Evolutionary conservation across 92 coral and sea anemone species (phyloP), one percentile per base, ranked within the genome.

Genomic region (Epizoanthus stellaris): DNA sequence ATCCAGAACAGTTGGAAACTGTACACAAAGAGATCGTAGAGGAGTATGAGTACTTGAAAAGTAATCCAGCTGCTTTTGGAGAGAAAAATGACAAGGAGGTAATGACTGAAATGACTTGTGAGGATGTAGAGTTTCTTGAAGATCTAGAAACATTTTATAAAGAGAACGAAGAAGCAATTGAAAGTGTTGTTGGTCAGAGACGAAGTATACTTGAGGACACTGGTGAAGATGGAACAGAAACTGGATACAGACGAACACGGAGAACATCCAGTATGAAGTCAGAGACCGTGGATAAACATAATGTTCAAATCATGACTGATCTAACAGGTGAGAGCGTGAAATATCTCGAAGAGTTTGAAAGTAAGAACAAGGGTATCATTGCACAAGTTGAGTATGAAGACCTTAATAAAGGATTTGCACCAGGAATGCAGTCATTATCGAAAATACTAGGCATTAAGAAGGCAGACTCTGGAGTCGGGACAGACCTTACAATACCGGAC

Each of bases 401-500:
- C 2, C 56, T 11, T 17, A 20, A 45, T 20, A 40, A 16, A 11
- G 30, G 23, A 9, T 20, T 23, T 79, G 40, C 14, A 52, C 54
- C 61, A 62, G 49, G 25, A 16, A 42, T 43, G 25, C 83, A 43
- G 59, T 21, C 72, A 21, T 40, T 40, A 40, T 40, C 59, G 87
- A 66, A 67, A 73, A 34, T 11, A 7, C 76, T 30, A 69, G 34
- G 40, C 15, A 82, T 61, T 67, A 76, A 61, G 53, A 64, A 72
- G 49, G 82, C 66, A 1, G 87, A 88, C 73, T 87, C 84, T 9
- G 89, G 74, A 47, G 87, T 84, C 6, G 93, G 93, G 92, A 94
- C 95, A 23, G 95, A 94, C 5, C 65, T 94, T 86, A 94, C 98
- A 14, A 86, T 86, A 16, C 80, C 85, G n/a, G 89, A 89, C 56